Base-by-base conservation (phyloP, 2,888 invertebrate genomes). In the Acrocera orbiculus region DNA sequence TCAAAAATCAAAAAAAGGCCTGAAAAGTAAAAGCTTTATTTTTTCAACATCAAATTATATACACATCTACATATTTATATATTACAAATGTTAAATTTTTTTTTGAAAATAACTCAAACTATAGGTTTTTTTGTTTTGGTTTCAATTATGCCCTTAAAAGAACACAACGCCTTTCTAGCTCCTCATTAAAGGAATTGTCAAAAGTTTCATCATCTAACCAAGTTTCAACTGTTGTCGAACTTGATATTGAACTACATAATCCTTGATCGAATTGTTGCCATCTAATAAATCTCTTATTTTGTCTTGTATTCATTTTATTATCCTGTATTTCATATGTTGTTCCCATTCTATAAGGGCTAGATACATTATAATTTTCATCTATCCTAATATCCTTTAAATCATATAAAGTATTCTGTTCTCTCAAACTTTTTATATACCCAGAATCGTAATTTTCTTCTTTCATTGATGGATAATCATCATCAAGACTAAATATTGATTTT, bases 181-280 rank as follows among this genome's bases (percentile, higher is more conserved):
- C 45, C 31, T 48, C 48, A 34, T 48, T 48, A 37, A 47, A 46
- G 16, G 48, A 48, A 39, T 48, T 48, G 25, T 48, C 48, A 25
- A 44, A 44, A 16, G 40, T 34, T 37, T 58, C 51, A 32, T 59
- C 59, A 38, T 61, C 61, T 34, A 61, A 39, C 61, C 58, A 59
- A 3, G 60, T 59, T 37, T 58, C 58, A 17, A 57, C 37, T 4
- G 61, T 60, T 28, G 55, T 57, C 23, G 58, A 51, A 42, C 60
- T 58, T 17, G 57, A 58, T 38, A 49, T 52, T 28, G 52, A 49
- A 32, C 58, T 57, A 16, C 56, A 53, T 38, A 48, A 47, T 17
- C 49, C 48, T 2, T 50, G 55, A 2, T 45, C 46, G 27, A 45
- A 44, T 9, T 48, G 45, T 5, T 37, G 36, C 3, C 28, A 15